Conservation (phyloP, 2,888 invertebrate species). For the Iphiclides podalirius region DNA sequence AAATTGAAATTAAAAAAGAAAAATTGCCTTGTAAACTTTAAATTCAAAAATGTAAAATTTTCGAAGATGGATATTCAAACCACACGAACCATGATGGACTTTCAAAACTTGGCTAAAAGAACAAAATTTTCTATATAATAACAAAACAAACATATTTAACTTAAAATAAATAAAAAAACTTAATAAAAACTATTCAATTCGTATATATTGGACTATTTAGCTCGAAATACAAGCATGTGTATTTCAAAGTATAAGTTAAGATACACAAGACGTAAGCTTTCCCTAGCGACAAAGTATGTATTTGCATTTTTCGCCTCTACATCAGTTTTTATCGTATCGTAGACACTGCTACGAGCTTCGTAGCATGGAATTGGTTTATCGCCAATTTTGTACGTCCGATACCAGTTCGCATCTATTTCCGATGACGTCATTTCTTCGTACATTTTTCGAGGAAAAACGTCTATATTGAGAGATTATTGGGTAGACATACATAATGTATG, state of each 20-base stretch:
- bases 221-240: neutral
- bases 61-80: no score
- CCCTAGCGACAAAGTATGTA: neutral
- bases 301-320: conserved; percentile 15
- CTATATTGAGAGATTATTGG: neutral
- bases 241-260: neutral
- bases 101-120: no score
- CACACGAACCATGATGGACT: no score
- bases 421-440: conserved; percentile 1
- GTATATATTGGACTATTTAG: no score
- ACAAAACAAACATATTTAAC: no score
- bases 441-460: neutral
- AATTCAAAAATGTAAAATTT: no score
- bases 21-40: no score
- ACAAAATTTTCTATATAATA: no score
- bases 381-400: neutral
- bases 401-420: neutral
- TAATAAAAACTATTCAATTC: no score
- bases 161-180: no score
- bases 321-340: neutral
- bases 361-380: conserved; percentile 2
- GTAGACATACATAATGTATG: neutral
- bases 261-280: neutral
- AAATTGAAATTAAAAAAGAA: no score
- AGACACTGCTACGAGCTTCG: neutral